phyloP scores from a whole-genome alignment of 2,797 vertebrate species.

The Karalla daura region DNA sequence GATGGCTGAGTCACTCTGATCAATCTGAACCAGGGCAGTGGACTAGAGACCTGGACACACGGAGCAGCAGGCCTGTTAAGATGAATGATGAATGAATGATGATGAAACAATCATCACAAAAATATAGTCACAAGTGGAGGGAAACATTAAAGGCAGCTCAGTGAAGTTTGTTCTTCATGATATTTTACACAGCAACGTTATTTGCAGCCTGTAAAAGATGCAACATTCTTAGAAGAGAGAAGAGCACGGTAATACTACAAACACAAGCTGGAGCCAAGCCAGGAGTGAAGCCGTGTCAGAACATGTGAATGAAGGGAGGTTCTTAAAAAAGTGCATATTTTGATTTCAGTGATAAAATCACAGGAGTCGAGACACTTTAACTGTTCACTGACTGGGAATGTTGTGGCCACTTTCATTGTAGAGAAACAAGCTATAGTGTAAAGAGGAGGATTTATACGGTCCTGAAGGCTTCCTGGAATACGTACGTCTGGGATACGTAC shows the following conservation, averaged over 20 bases:
- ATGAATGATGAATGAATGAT: too few relatives aligned
- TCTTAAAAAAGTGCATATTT: slow-evolving; percentile 77
- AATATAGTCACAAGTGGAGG: too few relatives aligned
- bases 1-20: too few relatives aligned
- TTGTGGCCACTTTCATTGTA: not conserved
- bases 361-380: slow-evolving; percentile 64
- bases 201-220: slow-evolving; percentile 14
- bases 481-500: slow-evolving; percentile 9
- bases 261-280: slow-evolving; percentile 56
- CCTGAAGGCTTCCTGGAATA: not conserved
- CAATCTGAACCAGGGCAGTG: too few relatives aligned
- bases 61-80: too few relatives aligned
- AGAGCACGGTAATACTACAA: slow-evolving; percentile 55
- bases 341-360: slow-evolving; percentile 81
- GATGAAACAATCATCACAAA: too few relatives aligned
- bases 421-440: not conserved
- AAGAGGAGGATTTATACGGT: not conserved
- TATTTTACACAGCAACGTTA: slow-evolving; percentile 8
- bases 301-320: slow-evolving; percentile 71
- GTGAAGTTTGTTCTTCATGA: too few relatives aligned
- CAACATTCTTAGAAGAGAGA: slow-evolving; percentile 30
- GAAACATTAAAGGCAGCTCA: too few relatives aligned
- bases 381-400: slow-evolving; percentile 62
- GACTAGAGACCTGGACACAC: too few relatives aligned
- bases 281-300: slow-evolving; percentile 70